Conservation (phyloP, 2,888 invertebrate species). For the Diplazon laetatorius region DNA sequence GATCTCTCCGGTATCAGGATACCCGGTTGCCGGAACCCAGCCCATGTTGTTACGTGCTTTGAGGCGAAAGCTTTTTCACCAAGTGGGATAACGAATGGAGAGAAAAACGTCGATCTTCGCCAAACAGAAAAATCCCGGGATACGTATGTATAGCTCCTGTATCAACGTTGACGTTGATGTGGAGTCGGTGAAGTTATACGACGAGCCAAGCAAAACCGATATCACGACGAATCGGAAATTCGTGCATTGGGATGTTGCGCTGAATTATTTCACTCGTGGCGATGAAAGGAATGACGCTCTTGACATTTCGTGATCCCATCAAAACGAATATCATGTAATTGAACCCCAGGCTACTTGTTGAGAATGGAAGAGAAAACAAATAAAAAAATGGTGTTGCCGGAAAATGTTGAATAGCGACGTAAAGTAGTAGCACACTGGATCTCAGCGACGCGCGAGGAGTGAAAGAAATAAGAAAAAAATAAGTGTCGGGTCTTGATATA, state of each 20-base stretch:
- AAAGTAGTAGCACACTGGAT: conserved; percentile 7
- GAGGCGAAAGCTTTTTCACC: conserved; percentile 26
- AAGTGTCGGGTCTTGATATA: conserved; percentile 10
- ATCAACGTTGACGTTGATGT: not conserved
- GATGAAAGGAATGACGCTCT: too few species aligned
- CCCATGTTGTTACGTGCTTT: conserved; percentile 21
- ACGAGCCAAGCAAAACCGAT: too few species aligned
- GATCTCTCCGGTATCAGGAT: conserved; percentile 44
- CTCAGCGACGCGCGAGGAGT: conserved; percentile 16
- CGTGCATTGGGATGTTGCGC: not conserved
- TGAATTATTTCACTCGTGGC: not conserved
- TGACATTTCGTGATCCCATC: too few species aligned
- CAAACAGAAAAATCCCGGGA: conserved; percentile 11
- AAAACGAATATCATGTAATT: too few species aligned
- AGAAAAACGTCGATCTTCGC: conserved; percentile 27
- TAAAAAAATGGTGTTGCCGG: conserved; percentile 1
- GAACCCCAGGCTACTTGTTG: too few species aligned
- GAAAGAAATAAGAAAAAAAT: not conserved
- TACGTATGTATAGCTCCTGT: conserved; percentile 1
- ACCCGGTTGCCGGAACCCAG: conserved; percentile 2
- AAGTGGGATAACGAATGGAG: conserved; percentile 12
- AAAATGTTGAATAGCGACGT: conserved; percentile 5
- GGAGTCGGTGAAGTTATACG: not conserved
- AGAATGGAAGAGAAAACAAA: not conserved
- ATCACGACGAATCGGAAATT: not conserved